Percentiles rank a stretch among this genome's conserved stretches.
Conservation (phyloP, 2,113 vertebrate species). For the Cichladusa arquata region DNA sequence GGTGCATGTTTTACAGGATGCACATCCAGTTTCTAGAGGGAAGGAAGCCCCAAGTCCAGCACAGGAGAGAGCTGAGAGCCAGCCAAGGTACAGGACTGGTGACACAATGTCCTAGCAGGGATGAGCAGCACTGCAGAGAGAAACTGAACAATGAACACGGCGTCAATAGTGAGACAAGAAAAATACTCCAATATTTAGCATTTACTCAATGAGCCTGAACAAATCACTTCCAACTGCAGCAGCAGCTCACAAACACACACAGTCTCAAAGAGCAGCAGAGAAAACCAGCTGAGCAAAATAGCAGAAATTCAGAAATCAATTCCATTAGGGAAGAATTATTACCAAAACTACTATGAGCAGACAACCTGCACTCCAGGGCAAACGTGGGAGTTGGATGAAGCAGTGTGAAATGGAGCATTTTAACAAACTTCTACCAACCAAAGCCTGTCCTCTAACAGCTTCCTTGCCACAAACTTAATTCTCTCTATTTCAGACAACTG, state of each 20-base stretch:
- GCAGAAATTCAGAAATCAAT: not conserved
- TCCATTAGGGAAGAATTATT: not conserved
- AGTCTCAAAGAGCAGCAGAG: not conserved
- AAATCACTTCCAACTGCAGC: not conserved
- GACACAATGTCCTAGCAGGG: constrained; percentile 70
- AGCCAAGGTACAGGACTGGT: constrained; percentile 72
- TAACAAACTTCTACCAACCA: not conserved
- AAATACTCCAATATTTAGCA: constrained; percentile 54
- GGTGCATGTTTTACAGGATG: constrained; percentile 64
- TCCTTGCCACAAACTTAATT: not conserved
- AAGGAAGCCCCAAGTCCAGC: constrained; percentile 67
- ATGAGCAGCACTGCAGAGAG: constrained; percentile 72
- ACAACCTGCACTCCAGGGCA: not conserved
- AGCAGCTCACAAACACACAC: not conserved
- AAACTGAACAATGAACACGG: constrained; percentile 74
- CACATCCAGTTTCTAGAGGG: constrained; percentile 66
- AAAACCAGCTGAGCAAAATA: not conserved
- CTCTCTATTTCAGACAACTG: not conserved
- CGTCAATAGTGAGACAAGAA: constrained; percentile 59
- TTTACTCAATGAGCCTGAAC: constrained; percentile 30
- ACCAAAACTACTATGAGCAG: not conserved
- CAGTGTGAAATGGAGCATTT: not conserved
- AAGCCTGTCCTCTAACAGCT: not conserved
- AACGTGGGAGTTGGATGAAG: not conserved
- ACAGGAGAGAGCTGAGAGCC: constrained; percentile 66